Conservation (phyloP, 2,888 invertebrate genomes). For the Nomada fabriciana region DNA sequence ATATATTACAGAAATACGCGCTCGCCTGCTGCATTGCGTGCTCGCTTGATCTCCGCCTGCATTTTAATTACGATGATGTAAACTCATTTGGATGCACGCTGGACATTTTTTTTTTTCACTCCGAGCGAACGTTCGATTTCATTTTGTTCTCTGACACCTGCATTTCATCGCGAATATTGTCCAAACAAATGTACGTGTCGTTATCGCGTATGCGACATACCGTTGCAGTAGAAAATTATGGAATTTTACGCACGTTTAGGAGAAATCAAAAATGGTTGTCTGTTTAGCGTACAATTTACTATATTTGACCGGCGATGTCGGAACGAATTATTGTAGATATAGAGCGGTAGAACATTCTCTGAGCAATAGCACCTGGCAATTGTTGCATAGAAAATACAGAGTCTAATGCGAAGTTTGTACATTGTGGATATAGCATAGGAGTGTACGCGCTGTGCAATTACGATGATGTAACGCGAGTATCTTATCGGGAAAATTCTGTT, state of each 20-base stretch:
- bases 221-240: not conserved
- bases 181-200: not conserved
- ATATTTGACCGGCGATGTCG: not conserved
- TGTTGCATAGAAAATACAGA: slow-evolving; percentile 41
- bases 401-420: slow-evolving; percentile 15
- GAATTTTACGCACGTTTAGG: not conserved
- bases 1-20: slow-evolving; percentile 56
- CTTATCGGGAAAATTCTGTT: slow-evolving; percentile 45
- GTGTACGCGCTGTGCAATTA: slow-evolving; percentile 36
- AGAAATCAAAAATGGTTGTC: slow-evolving; percentile 10
- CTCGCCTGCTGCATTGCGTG: not conserved
- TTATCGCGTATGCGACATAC: not conserved
- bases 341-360: not conserved
- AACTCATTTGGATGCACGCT: slow-evolving; percentile 9
- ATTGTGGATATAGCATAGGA: not conserved
- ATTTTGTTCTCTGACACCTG: not conserved
- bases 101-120: slow-evolving; percentile 13
- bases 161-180: not conserved
- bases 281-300: not conserved
- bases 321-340: slow-evolving; percentile 2
- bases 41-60: slow-evolving; percentile 32
- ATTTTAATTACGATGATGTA: slow-evolving; percentile 55
- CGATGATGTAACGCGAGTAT: slow-evolving; percentile 50
- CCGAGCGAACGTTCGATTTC: not conserved
- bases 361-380: slow-evolving; percentile 13